Evolutionary conservation across 2,113 vertebrate genomes (phyloP), one percentile per base, ranked within the genome.

Genomic region (Fregetta grallaria): DNA sequence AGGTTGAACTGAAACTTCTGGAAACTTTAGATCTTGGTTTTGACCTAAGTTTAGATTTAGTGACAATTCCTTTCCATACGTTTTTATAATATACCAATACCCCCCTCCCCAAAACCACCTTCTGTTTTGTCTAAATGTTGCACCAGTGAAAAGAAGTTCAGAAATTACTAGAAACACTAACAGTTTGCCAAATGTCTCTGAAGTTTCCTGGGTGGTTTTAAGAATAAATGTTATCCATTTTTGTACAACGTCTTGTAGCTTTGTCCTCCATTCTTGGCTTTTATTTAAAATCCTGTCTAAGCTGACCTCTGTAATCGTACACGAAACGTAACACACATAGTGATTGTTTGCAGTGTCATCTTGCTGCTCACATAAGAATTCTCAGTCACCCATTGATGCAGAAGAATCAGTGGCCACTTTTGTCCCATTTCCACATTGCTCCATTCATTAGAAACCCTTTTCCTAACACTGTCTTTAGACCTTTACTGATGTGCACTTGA

Each of bases 271-370:
- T 75, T 78, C 42, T 53, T 70, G n/a, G 26, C 4, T 70, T 21
- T 20, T 58, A 49, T 53, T 79, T 80, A 76, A 85, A 71, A 94
- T 76, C 21, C 67, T 61, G 4, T 84, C 32, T 62, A 52, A 89
- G 4, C 19, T 3, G 6, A 45, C 86, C 45, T 77, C 53, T 61
- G n/a, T 63, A 71, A 76, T 23, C 4, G 1, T 26, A 49, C 18
- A 10, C 1, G 3, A 91, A 88, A 83, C 6, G 0, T 32, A 65
- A 72, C 29, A 34, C 0, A 1, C 11, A 34, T 11, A 0, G 1
- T 55, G 65, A 42, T 42, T 72, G 22, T 81, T 86, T 82, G 65
- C 53, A 73, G n/a, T 9, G 1, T 58, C 44, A 77, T 89, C 62
- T 75, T 74, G 40, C 56, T 75, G 29, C 45, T 84, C 19, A 22